Percentiles rank a stretch among this genome's conserved stretches.
Evolutionary conservation across 2,113 vertebrate species (phyloP).

Genomic region (Grallaria varia): DNA sequence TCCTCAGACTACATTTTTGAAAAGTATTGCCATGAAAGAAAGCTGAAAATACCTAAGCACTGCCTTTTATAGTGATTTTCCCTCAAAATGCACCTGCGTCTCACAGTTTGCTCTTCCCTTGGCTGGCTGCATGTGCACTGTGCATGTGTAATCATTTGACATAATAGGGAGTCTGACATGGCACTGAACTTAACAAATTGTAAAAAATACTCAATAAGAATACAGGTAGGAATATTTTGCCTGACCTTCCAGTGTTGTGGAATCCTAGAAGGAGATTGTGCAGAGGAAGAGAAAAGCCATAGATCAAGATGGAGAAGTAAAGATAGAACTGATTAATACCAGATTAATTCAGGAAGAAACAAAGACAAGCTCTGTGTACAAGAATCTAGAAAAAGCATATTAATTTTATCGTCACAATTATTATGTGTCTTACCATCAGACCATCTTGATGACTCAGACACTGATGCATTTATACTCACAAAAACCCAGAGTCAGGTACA

Average conservation of each 20-base stretch:
- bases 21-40: background rate
- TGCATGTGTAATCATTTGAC: background rate
- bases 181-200: background rate
- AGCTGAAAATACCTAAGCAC: background rate
- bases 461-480: background rate
- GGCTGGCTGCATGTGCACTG: background rate
- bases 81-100: background rate
- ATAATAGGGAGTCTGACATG: background rate
- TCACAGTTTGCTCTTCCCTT: background rate
- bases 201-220: background rate
- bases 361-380: background rate
- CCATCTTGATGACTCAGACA: background rate
- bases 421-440: background rate
- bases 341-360: background rate
- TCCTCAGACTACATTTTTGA: background rate
- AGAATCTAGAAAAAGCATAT: background rate
- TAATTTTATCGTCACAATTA: background rate
- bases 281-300: background rate
- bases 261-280: background rate
- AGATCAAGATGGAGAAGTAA: background rate
- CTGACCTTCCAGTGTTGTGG: background rate
- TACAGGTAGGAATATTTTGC: background rate
- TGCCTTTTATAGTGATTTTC: background rate
- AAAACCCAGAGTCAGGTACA: background rate
- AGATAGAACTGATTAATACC: background rate